phyloP scores from a whole-genome alignment of 2,113 vertebrate species.

The Nyctereutes procyonoides region DNA sequence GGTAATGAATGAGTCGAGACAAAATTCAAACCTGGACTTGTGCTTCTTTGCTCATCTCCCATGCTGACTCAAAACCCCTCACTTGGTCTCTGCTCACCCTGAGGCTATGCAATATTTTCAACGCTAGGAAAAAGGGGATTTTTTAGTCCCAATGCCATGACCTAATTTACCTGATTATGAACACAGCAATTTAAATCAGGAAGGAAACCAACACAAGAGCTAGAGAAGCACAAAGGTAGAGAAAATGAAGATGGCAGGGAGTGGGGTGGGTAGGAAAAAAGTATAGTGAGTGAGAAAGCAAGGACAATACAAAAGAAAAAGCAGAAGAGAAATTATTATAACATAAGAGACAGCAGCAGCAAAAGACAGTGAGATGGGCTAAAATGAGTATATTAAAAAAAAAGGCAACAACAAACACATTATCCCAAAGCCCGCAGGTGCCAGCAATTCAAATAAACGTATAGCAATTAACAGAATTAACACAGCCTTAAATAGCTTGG shows the following conservation, averaged over 20 bases:
- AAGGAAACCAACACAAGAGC: not conserved
- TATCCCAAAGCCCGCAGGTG: conserved; percentile 88
- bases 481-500: conserved; percentile 90
- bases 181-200: not conserved
- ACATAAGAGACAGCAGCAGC: conserved; percentile 43
- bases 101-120: not conserved
- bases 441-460: conserved; percentile 89
- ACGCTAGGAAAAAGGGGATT: not conserved
- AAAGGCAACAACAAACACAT: conserved; percentile 70
- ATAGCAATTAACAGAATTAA: conserved; percentile 91
- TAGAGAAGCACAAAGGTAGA: not conserved
- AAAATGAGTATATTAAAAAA: conserved; percentile 56
- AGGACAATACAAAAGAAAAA: not conserved
- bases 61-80: not conserved
- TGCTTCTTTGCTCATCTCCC: not conserved
- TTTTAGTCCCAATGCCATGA: not conserved
- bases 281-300: not conserved
- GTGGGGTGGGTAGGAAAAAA: not conserved
- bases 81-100: not conserved
- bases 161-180: not conserved
- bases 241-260: not conserved
- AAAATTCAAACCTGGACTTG: not conserved
- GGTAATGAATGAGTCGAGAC: not conserved
- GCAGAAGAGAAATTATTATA: not conserved
- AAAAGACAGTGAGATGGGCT: conserved; percentile 71